Evolutionary conservation across 2,797 vertebrate genomes (phyloP).

Genomic region (Poecilia picta): DNA sequence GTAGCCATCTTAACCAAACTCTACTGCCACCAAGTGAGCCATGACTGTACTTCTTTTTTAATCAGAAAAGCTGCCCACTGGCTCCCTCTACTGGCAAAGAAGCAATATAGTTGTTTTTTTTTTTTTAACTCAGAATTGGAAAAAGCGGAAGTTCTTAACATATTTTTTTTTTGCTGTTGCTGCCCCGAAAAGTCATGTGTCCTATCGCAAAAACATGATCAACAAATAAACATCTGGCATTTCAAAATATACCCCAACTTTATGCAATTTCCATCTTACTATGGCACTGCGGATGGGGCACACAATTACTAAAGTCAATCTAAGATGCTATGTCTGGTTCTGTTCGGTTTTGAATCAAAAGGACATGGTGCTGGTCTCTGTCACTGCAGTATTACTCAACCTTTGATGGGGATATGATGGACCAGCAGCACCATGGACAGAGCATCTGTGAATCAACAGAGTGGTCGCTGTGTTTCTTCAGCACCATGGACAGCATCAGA

Average conservation of each 20-base stretch:
- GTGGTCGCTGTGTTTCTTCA: not conserved
- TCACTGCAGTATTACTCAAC: not conserved
- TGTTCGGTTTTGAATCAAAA: not conserved
- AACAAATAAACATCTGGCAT: not conserved
- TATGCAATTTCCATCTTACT: not conserved
- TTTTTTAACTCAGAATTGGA: not conserved
- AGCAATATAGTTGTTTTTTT: not conserved
- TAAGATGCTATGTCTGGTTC: not conserved
- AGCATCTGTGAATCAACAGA: not conserved
- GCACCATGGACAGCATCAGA: slow-evolving; percentile 27
- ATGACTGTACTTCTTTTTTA: accelerated
- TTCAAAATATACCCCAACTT: not conserved
- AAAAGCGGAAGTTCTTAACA: not conserved
- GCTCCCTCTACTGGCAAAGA: slow-evolving; percentile 39
- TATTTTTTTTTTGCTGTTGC: not conserved
- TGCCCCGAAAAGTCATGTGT: not conserved
- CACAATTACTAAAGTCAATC: not conserved
- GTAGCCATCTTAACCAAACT: not conserved
- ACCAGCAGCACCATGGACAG: slow-evolving; percentile 2
- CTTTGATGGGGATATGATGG: not conserved
- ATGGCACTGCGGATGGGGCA: not conserved
- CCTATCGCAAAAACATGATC: not conserved
- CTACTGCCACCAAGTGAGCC: slow-evolving; percentile 41
- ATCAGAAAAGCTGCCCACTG: not conserved
- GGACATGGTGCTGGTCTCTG: not conserved